phyloP scores from a whole-genome alignment of 2,113 vertebrate genomes.

The Willisornis vidua region DNA sequence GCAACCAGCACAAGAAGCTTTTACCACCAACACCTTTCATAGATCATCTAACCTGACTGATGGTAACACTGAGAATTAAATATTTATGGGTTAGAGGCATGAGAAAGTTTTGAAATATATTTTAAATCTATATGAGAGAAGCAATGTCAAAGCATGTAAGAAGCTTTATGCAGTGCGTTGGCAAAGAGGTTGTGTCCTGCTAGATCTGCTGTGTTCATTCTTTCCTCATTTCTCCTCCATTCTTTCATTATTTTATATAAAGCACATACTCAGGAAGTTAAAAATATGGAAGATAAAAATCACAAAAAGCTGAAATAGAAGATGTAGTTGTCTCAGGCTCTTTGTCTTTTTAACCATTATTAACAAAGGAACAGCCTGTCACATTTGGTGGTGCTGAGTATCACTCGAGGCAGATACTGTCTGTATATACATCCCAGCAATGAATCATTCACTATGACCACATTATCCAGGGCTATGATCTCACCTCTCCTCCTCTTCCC shows the following conservation, averaged over 20 bases:
- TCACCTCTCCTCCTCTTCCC: not conserved
- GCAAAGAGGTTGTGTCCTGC: not conserved
- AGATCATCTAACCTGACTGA: constrained; percentile 52
- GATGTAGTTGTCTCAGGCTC: not conserved
- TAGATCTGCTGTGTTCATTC: not conserved
- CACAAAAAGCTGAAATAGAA: not conserved
- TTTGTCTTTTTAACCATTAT: not conserved
- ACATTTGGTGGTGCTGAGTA: not conserved
- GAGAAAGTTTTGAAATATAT: constrained; percentile 27
- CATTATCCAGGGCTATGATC: not conserved
- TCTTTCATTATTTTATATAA: not conserved
- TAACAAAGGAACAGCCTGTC: not conserved
- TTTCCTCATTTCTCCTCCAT: not conserved
- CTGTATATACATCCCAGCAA: not conserved
- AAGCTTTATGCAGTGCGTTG: not conserved
- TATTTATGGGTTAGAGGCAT: constrained; percentile 68
- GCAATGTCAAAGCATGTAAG: not conserved
- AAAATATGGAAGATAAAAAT: not conserved
- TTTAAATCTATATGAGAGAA: not conserved
- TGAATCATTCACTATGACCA: not conserved
- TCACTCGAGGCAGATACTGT: not conserved
- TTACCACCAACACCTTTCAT: constrained; percentile 38
- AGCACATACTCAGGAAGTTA: not conserved
- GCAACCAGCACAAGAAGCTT: constrained; percentile 28
- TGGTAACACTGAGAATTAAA: constrained; percentile 69